Evolutionary conservation across 1,140 invertebrate genomes (phyloP), one percentile per base, ranked within the genome.

Genomic region (Heliconius nattereri): DNA sequence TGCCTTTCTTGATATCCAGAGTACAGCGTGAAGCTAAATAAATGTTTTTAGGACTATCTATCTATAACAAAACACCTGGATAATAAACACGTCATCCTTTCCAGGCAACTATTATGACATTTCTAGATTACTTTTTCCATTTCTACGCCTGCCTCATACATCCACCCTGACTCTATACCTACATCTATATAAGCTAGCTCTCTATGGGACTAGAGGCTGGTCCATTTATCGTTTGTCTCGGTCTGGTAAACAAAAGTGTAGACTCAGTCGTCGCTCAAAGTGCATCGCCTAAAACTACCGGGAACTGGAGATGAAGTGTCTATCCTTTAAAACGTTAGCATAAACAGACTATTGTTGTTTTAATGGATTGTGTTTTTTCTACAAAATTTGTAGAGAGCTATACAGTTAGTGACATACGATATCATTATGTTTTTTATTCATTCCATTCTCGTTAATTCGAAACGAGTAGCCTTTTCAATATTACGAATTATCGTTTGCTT

Each of bases 201-300:
- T 66, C 60, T 66, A 19, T 66, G n/a, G 8, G 20, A 11, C 54
- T 60, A 23, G 54, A n/a, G 60, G 60, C 7, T 66, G 60, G 60
- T 66, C 26, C 60, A 66, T 66, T 66, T 66, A 29, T 13, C 60
- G 11, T 66, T 66, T 26, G 60, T 66, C 60, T 29, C 60, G 60
- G 60, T 66, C 60, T 66, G 60, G 13, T 29, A 29, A 3, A 66
- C 13, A 66, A 26, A 29, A 66, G 60, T 29, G 60, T 57, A 57
- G 54, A 66, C 26, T 66, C 60, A 66, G 60, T 66, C 60, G 60
- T 26, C 60, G 8, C 23, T 66, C 60, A 66, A 66, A 66, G 60
- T 66, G 23, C 60, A 26, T 29, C 60, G 60, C 60, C 60, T 66
- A 66, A 66, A 66, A 66, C 60, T 23, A 26, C 60, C n/a, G 54